Base-by-base conservation (phyloP, 2,797 vertebrate species). In the Oreonectes daqikongensis region DNA sequence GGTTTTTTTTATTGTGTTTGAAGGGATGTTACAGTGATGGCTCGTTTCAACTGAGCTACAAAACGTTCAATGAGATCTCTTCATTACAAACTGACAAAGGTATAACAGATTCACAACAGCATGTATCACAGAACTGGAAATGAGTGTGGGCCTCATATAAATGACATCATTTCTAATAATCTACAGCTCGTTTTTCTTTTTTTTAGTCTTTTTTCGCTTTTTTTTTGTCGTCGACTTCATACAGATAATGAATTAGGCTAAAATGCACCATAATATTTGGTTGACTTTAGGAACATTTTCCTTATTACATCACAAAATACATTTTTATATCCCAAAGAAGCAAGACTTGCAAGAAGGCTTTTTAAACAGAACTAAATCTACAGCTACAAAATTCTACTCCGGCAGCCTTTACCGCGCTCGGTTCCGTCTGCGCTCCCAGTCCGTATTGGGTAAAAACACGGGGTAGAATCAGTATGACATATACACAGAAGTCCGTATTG, bases 271-370 rank as follows among this genome's bases (percentile, higher is more conserved):
- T 94, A 94, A 94, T 96, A 96, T 95, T 95, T 95, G 95, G 94
- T 95, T 94, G 94, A 95, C 94, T 94, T 84, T 90, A 95, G 94
- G 94, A 95, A 95, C 93, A 91, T 92, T 94, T 94, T 95, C 93
- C 94, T 96, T 93, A 95, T 93, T 95, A 96, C 94, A 95, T 95
- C 95, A 96, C 95, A 96, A 95, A 95, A 95, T 96, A 95, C 94
- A 93, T 94, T 94, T 93, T 95, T 94, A 96, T 95, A 96, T 96
- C 94, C 94, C 94, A 95, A 96, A 96, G 94, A 96, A 95, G 94
- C 94, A 94, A 95, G 94, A 96, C 94, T 95, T 95, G 94, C 94
- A 94, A 95, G 94, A 93, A 95, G 94, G 94, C 93, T 88, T 95
- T 42, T 94, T 94, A 94, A 95, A 95, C 94, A 90, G 92, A 93